These are phyloP conservation scores for Phylloscopus trochiloides DNA, from an alignment of 2,113 vertebrate genomes.

Conservation along the genomic window DNA sequence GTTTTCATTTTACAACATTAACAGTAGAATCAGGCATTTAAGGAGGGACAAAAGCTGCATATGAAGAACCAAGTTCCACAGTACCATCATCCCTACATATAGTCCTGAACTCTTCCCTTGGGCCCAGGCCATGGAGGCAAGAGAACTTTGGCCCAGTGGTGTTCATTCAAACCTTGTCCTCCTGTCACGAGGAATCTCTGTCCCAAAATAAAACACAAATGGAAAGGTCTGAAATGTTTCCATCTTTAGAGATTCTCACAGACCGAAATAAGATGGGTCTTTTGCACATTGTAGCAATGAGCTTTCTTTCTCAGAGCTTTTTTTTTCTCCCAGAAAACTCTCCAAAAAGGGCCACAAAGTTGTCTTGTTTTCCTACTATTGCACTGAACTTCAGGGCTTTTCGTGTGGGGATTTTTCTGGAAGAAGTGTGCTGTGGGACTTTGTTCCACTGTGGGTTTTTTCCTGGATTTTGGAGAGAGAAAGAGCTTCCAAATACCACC, in stretches of 20 bases:
- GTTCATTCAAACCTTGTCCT: neutral
- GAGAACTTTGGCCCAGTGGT: fast-evolving
- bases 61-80: neutral
- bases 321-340: neutral
- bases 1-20: neutral
- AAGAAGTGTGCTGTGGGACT: neutral
- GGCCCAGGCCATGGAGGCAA: neutral
- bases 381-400: neutral
- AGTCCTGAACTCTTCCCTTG: neutral
- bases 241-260: neutral
- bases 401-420: neutral
- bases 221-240: neutral
- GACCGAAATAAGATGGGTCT: neutral
- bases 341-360: neutral
- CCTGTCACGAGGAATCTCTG: neutral
- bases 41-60: neutral
- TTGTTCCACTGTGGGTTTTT: neutral
- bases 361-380: neutral
- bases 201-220: neutral
- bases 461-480: neutral
- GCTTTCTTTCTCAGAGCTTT: neutral
- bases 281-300: neutral
- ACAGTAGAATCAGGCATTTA: neutral
- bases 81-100: neutral
- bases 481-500: neutral